A percentile compares a stretch with the other conserved stretches of the same genome.
Evolutionary conservation across 2,113 vertebrate genomes (phyloP).

Genomic region (Corydoras sp.): DNA sequence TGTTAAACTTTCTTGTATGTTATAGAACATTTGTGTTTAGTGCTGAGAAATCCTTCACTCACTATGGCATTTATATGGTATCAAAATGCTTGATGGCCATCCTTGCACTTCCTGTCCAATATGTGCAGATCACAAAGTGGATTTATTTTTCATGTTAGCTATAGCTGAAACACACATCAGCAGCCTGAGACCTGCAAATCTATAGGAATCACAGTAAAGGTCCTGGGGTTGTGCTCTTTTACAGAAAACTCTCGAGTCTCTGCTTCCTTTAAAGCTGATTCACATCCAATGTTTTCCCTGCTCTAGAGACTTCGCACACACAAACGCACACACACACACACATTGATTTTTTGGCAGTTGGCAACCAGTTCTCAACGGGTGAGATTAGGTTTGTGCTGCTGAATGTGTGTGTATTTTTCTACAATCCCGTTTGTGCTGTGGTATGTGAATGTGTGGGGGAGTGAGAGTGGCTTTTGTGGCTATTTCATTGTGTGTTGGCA

Average conservation of each 20-base stretch:
- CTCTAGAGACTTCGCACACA: conserved; percentile 2
- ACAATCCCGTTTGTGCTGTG: conserved; percentile 7
- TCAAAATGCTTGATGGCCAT: not conserved
- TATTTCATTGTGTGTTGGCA: conserved; percentile 14
- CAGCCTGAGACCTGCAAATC: conserved; percentile 5
- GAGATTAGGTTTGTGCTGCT: conserved; percentile 29
- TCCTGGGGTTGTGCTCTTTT: conserved; percentile 9
- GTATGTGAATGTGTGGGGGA: not conserved
- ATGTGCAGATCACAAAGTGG: not conserved
- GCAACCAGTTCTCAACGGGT: conserved; percentile 7
- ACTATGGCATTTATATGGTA: too few species aligned
- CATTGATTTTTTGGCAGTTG: conserved; percentile 36
- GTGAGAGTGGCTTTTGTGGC: not conserved
- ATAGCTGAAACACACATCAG: not conserved
- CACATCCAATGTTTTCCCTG: conserved; percentile 3
- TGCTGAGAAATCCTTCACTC: too few species aligned
- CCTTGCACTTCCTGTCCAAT: not conserved
- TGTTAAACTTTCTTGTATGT: too few species aligned
- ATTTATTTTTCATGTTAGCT: conserved; percentile 7
- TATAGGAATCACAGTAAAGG: not conserved
- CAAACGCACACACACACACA: not conserved
- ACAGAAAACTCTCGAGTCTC: not conserved
- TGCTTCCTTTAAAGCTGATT: not conserved
- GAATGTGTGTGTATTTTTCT: conserved; percentile 25
- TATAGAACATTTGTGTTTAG: too few species aligned